Evolutionary conservation across 2,113 vertebrate species (phyloP), one percentile per base, ranked within the genome.

Genomic region (Petrocephalus microphthalmus): DNA sequence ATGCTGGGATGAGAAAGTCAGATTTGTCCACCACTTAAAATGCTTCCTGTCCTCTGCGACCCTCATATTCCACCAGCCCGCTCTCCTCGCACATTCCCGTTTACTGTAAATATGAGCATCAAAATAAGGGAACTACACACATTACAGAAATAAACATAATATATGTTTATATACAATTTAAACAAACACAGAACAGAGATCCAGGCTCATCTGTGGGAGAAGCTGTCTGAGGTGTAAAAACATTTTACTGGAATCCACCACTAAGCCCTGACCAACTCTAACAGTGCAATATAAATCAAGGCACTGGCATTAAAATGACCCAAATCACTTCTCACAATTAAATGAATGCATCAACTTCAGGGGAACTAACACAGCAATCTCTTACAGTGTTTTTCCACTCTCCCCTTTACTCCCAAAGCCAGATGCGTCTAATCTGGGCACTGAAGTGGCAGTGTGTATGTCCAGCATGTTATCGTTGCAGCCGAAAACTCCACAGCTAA

Each of bases 361-460:
- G 67, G 6, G 13, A 74, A 17, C 33, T 78, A 78, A 19, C 37
- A 37, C 5, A 78, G 71, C 5, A 78, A 42, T 78, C 29, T 78
- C 29, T 67, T 29, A 33, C 7, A 78, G 71, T 42, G 71, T 78
- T 42, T 78, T 78, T 78, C 71, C 71, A 42, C 71, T 78, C 33
- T 42, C 15, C 33, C 71, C 60, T 37, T 78, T 78, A 78, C 33
- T 7, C 71, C 5, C 15, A 37, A 78, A 78, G 5, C 33, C 71
- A 78, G 71, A 78, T 78, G 71, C 17, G 33, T 78, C 71, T 78
- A 78, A 78, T 78, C 71, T 78, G 71, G 71, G 71, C 33, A 33
- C 33, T 78, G 15, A 19, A 42, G 71, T 42, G 71, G 13, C 33
- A 78, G 29, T 5, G 15, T 7, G n/a, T 74, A 74, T 42, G 25